Evolutionary conservation across 1,140 invertebrate genomes (phyloP), one percentile per base, ranked within the genome.

Genomic region (Cotesia vestalis): DNA sequence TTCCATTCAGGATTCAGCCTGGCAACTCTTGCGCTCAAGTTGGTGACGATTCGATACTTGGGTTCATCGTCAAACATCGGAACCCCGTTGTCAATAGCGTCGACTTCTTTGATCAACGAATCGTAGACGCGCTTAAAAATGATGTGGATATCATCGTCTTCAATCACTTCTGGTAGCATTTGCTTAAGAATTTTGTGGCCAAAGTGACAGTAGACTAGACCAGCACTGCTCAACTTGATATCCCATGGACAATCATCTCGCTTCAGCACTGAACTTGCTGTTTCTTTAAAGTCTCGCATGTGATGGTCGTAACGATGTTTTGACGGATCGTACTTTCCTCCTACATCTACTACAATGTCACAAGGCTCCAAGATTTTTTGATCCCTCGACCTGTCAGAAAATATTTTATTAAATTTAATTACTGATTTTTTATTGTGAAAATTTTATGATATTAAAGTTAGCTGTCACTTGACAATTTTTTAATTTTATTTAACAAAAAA

Each of bases 291-390:
- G 14, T 87, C 86, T 75, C 95, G 97, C 87, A 99, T 98, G 85
- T 99, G 98, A 87, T 99, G 98, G 87, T 99, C 98, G 87, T 94
- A 99, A 78, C 93, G 89, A 73, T 93, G 89, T 60, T 80, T 92
- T 2, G 85, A 81, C 62, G 91, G 92, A 88, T 99, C 90, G 87
- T 94, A 99, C 14, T 91, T 90, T 4, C 90, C 92, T n/a, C 98
- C 98, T 35, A 99, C 97, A 88, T 99, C 98, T 4, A 99, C 92
- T 20, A 99, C 95, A 76, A 99, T 92, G 82, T 98, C 95, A 88
- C 97, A 99, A 4, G 90, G 90, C 11, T 93, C 89, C 55, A 99
- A 87, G 73, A 94, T 73, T 35, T 80, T 78, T n/a, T 83, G 77
- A 81, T 94, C 89, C 64, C 94, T 81, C 5, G 91, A 90, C 81